A percentile compares a stretch with the other conserved stretches of the same genome.
Conservation (phyloP, 2,113 vertebrate species). For the Lycocorax pyrrhopterus region DNA sequence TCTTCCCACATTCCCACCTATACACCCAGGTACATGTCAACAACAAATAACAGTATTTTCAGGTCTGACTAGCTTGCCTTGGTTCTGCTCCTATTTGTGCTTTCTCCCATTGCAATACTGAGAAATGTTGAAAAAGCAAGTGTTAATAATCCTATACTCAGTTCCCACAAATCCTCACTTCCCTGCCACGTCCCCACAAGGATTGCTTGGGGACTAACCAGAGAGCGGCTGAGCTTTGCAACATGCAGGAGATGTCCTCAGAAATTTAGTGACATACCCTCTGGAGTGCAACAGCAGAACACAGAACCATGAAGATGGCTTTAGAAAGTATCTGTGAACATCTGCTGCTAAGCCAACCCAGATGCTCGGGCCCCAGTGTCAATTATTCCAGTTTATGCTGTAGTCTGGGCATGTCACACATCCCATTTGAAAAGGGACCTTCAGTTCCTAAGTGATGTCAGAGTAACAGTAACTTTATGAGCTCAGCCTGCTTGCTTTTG, state of each 20-base stretch:
- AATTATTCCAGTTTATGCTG: conserved; percentile 3
- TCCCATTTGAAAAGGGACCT: background rate
- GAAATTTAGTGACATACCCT: background rate
- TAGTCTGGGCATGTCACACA: background rate
- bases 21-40: background rate
- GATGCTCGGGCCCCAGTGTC: conserved; percentile 27
- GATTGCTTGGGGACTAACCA: background rate
- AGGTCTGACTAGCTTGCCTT: background rate
- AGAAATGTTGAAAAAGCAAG: background rate
- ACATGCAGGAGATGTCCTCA: background rate
- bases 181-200: background rate
- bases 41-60: background rate
- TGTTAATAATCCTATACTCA: background rate
- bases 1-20: background rate
- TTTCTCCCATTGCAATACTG: background rate
- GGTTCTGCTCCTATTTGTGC: background rate
- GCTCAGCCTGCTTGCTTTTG: background rate
- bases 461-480: background rate
- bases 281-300: background rate
- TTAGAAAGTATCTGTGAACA: background rate
- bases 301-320: background rate
- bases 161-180: background rate
- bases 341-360: conserved; percentile 41
- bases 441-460: background rate
- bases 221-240: conserved; percentile 10